These are phyloP conservation scores for Aegotheles bennettii DNA, from an alignment of 2,113 vertebrate species.

Conservation along the genomic window DNA sequence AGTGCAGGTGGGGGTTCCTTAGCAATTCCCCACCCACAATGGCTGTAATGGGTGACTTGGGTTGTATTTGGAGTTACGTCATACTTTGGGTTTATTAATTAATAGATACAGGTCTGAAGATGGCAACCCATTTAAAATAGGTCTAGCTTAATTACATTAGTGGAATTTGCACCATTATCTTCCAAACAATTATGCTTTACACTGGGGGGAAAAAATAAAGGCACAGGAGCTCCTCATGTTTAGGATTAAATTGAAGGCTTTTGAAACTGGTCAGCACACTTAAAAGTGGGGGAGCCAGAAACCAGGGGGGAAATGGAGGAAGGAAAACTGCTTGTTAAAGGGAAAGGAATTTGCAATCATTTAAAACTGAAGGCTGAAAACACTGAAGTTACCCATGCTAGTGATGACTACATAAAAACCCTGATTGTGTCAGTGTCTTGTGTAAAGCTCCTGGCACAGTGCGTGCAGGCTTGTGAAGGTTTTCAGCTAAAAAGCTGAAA, in stretches of 20 bases:
- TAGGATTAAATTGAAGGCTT: background rate
- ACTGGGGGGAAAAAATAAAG: no score
- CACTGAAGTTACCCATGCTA: accelerated
- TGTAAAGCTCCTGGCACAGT: no score
- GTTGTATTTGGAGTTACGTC: background rate
- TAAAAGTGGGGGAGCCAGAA: background rate
- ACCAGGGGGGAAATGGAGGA: background rate
- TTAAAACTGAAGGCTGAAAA: background rate
- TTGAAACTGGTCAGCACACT: background rate
- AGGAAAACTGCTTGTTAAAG: background rate
- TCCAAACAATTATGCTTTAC: background rate
- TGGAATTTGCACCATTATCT: background rate
- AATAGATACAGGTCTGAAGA: background rate
- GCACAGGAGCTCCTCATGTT: background rate
- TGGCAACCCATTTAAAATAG: background rate
- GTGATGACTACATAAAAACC: background rate
- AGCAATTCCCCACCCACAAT: background rate
- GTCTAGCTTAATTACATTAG: background rate
- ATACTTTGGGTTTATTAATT: background rate
- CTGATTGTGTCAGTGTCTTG: background rate
- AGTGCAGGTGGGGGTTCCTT: background rate
- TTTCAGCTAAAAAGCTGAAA: background rate
- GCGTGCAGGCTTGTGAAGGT: background rate
- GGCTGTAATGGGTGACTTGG: background rate
- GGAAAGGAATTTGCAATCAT: background rate